Conservation (phyloP, 2,113 vertebrate species). For the Epinephelus cyanopodus region DNA sequence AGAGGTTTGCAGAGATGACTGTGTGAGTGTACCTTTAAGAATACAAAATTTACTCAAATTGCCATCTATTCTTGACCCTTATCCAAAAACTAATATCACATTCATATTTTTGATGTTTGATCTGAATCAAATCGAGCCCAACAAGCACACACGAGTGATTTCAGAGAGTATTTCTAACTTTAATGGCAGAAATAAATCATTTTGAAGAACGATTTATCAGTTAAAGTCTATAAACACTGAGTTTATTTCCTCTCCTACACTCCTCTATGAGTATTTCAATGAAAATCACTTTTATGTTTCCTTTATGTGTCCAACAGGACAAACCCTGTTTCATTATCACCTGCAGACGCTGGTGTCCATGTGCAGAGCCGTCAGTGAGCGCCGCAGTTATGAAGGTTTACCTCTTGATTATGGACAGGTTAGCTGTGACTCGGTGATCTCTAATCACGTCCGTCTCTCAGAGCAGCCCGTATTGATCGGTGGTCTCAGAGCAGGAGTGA, state of each 20-base stretch:
- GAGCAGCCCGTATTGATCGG: constrained; percentile 60
- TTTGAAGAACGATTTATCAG: background rate
- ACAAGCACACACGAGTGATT: background rate
- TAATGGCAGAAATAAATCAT: background rate
- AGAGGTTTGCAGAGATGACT: background rate
- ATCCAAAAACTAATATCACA: background rate
- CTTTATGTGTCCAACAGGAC: background rate
- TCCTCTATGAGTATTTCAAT: background rate
- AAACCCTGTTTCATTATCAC: constrained; percentile 23
- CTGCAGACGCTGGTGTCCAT: background rate
- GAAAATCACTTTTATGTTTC: background rate
- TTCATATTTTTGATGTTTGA: background rate
- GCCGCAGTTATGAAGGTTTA: constrained; percentile 37
- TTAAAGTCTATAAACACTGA: background rate
- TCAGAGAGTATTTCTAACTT: background rate
- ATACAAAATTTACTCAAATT: background rate
- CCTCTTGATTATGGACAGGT: constrained; percentile 54
- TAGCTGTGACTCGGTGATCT: constrained; percentile 40
- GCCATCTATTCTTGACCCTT: too few species aligned
- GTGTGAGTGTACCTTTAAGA: background rate
- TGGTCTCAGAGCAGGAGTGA: constrained; percentile 50
- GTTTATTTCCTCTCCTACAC: background rate
- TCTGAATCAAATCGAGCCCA: background rate
- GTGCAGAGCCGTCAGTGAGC: background rate
- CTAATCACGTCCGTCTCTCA: constrained; percentile 32